A percentile compares a stretch with the other conserved stretches of the same genome.
phyloP scores from a whole-genome alignment of 2,113 vertebrate genomes.

The Crotalus helleri region DNA sequence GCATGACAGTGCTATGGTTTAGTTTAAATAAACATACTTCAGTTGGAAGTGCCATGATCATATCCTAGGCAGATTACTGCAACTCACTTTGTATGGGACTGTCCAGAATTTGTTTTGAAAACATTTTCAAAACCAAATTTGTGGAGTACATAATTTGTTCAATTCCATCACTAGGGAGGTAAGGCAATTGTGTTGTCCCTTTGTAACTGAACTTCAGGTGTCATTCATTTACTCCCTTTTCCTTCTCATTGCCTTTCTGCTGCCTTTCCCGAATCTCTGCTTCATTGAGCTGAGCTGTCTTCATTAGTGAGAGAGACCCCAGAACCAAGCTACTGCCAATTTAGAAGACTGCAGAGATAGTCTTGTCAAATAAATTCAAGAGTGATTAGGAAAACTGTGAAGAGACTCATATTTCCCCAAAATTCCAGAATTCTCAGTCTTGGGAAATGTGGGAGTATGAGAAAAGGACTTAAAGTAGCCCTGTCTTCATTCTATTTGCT shows the following conservation, averaged over 20 bases:
- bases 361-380: background rate
- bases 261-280: background rate
- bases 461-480: background rate
- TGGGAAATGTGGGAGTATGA: background rate
- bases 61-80: background rate
- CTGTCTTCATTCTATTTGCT: background rate
- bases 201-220: background rate
- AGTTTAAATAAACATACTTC: background rate
- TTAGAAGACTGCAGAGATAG: background rate
- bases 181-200: background rate
- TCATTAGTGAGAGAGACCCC: background rate
- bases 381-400: background rate
- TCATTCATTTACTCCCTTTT: background rate
- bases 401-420: background rate
- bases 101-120: background rate
- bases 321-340: background rate
- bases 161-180: background rate
- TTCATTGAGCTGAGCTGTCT: background rate
- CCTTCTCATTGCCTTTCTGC: background rate
- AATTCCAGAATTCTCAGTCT: background rate
- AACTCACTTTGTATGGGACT: background rate
- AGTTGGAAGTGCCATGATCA: background rate
- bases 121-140: background rate
- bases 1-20: background rate
- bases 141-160: background rate